Base-by-base conservation (phyloP, 2,888 invertebrate genomes). In the Drosophila fulvimacula region DNA sequence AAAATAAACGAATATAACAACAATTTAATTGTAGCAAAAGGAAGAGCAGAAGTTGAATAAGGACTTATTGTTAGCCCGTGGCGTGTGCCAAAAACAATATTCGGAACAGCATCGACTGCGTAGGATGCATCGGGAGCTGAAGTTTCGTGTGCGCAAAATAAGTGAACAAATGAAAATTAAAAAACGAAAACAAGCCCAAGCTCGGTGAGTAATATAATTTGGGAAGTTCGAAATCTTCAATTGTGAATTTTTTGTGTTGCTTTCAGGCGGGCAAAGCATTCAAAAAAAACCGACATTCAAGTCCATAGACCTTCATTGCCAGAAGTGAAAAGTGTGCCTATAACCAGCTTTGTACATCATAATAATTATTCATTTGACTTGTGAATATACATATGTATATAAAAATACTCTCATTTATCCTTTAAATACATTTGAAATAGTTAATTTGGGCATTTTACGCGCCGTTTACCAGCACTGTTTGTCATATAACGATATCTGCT, bases 361-460 rank as follows among this genome's bases (percentile, higher is more conserved):
- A 41, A 68, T 21, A 82, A 76, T 46, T 52, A 68, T 57, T 73
- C 85, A 7, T 82, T 82, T 42, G 34, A 76, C 27, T 48, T 87
- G 1, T 81, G 72, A 69, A 34, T 55, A 38, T 62, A n/a, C 9
- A 42, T n/a, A n/a, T n/a, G n/a, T n/a, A n/a, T n/a, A n/a, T n/a
- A 62, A 5, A 2, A 46, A 24, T 27, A n/a, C 24, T 6, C 6
- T 30, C 6, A 30, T 30, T 30, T 30, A 30, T 7, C 27, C 1
- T 30, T 30, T 6, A 30, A 30, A 30, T 30, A 30, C 27, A 30
- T 42, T 49, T 59, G 2, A 74, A 55, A 21, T 44, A 39, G 11
- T 5, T 30, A 11, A 30, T 27, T 30, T 36, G 6, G 7, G 34
- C 1, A 51, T n/a, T 3, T 7, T 32, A 2, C 13, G 32, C 11